A percentile compares a stretch with the other conserved stretches of the same genome.
Conservation (phyloP, 2,888 invertebrate genomes). For the Temnothorax ravouxi region DNA sequence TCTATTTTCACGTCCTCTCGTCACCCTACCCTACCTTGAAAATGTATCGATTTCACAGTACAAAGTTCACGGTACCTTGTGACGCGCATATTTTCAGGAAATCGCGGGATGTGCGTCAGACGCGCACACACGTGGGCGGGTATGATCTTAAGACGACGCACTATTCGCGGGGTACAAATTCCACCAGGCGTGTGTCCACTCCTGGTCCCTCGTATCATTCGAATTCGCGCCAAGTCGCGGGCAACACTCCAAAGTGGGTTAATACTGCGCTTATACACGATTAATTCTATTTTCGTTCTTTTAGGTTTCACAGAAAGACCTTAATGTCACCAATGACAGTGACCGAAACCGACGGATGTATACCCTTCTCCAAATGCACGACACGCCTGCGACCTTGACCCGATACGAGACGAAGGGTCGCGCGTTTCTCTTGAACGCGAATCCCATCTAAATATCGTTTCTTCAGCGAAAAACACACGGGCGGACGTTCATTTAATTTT, state of each 20-base stretch:
- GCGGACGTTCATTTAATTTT: not conserved
- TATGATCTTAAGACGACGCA: not conserved
- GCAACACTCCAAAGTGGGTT: slow-evolving; percentile 59
- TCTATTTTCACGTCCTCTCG: not conserved
- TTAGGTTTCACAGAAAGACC: not conserved
- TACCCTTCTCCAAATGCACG: slow-evolving; percentile 3
- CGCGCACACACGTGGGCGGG: not conserved
- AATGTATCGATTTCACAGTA: slow-evolving; percentile 21
- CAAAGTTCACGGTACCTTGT: slow-evolving; percentile 11
- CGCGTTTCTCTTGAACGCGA: not conserved
- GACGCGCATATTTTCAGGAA: slow-evolving; percentile 16
- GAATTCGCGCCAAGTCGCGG: slow-evolving; percentile 42
- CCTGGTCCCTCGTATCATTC: slow-evolving; percentile 16
- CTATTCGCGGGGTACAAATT: slow-evolving; percentile 43
- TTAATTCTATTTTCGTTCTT: slow-evolving; percentile 48
- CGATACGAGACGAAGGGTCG: not conserved
- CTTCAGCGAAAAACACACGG: not conserved
- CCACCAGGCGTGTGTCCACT: slow-evolving; percentile 25
- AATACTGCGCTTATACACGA: slow-evolving; percentile 7
- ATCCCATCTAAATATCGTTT: not conserved
- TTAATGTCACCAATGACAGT: slow-evolving; percentile 29
- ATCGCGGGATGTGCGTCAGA: not conserved
- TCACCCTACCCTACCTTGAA: not conserved
- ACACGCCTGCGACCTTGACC: slow-evolving; percentile 5
- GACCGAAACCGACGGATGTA: slow-evolving; percentile 27